Evolutionary conservation across 1,140 invertebrate genomes (phyloP).

Genomic region (Sitophilus oryzae): DNA sequence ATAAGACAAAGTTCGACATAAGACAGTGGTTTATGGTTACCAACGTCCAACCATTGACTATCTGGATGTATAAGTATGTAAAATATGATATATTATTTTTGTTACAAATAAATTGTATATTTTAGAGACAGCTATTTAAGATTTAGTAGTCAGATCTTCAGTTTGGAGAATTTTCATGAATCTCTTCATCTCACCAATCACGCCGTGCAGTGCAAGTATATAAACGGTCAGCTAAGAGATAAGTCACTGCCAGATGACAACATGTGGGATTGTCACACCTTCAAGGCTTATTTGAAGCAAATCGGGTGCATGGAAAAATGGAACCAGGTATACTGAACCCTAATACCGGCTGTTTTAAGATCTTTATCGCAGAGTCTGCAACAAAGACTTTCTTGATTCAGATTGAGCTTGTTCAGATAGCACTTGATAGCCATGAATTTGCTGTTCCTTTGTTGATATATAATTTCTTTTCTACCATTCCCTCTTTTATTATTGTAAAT

Average conservation of each 20-base stretch:
- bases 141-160: slow-evolving; percentile 89
- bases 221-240: slow-evolving; percentile 69
- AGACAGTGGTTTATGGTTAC: slow-evolving; percentile 90
- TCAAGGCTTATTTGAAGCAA: slow-evolving; percentile 66
- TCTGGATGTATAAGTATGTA: slow-evolving; percentile 84
- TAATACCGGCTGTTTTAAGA: too few relatives aligned
- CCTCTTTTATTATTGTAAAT: background rate
- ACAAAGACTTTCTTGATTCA: too few relatives aligned
- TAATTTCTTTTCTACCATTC: too few relatives aligned
- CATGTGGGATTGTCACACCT: slow-evolving; percentile 82
- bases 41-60: slow-evolving; percentile 79
- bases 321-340: slow-evolving; percentile 66
- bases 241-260: slow-evolving; percentile 71
- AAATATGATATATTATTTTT: background rate
- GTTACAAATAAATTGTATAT: slow-evolving; percentile 16
- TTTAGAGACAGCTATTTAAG: slow-evolving; percentile 80
- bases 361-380: too few relatives aligned
- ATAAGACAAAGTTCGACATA: slow-evolving; percentile 92
- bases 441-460: too few relatives aligned
- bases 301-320: slow-evolving; percentile 69
- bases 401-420: too few relatives aligned
- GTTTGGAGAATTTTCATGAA: slow-evolving; percentile 83
- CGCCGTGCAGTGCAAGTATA: slow-evolving; percentile 87
- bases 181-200: slow-evolving; percentile 92
- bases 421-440: too few relatives aligned